Conservation (phyloP, 2,888 invertebrate species). For the Tetrapedia diversipes region DNA sequence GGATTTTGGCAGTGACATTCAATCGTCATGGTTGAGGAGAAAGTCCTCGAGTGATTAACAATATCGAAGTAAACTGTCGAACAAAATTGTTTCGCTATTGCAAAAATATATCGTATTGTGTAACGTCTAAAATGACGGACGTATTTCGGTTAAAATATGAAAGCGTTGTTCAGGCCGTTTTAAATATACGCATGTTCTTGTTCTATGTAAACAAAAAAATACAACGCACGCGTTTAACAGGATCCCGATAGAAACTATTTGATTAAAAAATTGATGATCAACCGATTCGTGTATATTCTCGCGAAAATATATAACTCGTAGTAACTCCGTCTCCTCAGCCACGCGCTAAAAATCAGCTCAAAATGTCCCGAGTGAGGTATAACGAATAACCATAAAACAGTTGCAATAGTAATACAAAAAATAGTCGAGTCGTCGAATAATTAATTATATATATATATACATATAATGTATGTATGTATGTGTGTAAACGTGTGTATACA, state of each 20-base stretch:
- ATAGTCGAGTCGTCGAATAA: constrained; percentile 68
- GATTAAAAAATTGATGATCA: no score
- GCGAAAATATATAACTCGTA: neutral
- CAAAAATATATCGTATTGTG: neutral
- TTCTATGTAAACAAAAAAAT: no score
- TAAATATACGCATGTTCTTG: constrained; percentile 2
- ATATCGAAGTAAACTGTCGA: neutral
- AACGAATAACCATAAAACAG: constrained; percentile 69
- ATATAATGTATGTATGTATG: constrained; percentile 29
- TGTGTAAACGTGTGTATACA: constrained; percentile 32
- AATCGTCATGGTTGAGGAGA: constrained; percentile 80
- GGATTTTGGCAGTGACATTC: constrained; percentile 82
- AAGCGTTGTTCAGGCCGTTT: constrained; percentile 20
- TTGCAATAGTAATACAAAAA: constrained; percentile 70
- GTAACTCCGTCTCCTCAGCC: constrained; percentile 77
- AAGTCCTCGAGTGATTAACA: constrained; percentile 38
- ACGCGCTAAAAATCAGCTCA: constrained; percentile 79
- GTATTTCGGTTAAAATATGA: neutral
- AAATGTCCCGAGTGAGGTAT: constrained; percentile 74
- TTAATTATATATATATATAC: constrained; percentile 64
- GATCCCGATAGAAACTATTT: no score
- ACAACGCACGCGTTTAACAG: no score
- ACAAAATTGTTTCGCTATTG: neutral
- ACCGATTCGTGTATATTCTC: no score
- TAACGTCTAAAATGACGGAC: neutral